Base-by-base conservation (phyloP, 2,797 vertebrate genomes). In the Limnodromus scolopaceus region DNA sequence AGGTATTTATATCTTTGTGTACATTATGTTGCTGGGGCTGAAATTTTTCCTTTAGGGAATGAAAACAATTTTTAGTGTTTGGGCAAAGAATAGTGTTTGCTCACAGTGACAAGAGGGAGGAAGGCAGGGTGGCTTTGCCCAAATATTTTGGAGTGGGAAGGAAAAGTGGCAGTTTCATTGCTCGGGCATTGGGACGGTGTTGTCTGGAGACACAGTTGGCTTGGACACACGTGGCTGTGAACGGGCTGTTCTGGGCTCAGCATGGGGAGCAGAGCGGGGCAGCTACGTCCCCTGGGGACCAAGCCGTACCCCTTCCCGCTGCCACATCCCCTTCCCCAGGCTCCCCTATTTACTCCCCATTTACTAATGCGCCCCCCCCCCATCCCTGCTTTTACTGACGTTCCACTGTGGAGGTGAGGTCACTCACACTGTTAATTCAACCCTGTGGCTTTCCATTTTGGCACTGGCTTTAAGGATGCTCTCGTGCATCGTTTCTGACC, bases 401-500 rank as follows among this genome's bases (percentile, higher is more conserved):
- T 6, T 70, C 43, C 53, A 8, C 22, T 2, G 28, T 11, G 38
- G 77, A 74, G 49, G 5, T 76, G 58, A 41, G 66, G 45, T 92
- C 22, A 13, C 34, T 81, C 69, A 41, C 2, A 1, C 51, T 49
- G 19, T 38, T 66, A 46, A 65, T 60, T 64, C 54, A 84, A 4
- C 16, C 10, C 60, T 28, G 27, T 66, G 60, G 68, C 51, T 91
- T 94, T 77, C 63, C 39, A 30, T 54, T 74, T 49, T 2, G 25
- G 39, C 49, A 24, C 32, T 24, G 58, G 19, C 16, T 86, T 78
- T 87, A 60, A 34, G 13, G 27, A 71, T 5, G 4, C 0, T 6
- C 19, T 87, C 0, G 0, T 2, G 1, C 24, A 46, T 34, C 0
- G 0, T 32, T 88, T 75, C 83, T 94, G 69, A 78, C 61, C 45